These are phyloP conservation scores for Chaenodraco wilsoni DNA, from an alignment of 2,797 vertebrate species.

Conservation along the genomic window DNA sequence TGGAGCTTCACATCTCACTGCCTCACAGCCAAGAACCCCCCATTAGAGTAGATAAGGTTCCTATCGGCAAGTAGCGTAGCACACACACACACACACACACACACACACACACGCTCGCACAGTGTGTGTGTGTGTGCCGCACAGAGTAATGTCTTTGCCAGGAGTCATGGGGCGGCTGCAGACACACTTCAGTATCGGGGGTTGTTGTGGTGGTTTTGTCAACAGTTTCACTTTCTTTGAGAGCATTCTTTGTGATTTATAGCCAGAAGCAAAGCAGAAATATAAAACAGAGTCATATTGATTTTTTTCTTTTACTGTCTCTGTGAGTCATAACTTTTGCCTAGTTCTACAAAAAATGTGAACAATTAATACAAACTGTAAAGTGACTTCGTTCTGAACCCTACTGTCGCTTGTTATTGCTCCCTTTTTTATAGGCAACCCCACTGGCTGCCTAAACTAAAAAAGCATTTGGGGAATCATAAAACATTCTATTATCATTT, in stretches of 20 bases:
- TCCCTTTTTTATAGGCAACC: conserved; percentile 56
- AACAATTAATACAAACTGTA: conserved; percentile 71
- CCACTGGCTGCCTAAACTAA: conserved; percentile 61
- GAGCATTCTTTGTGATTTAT: conserved; percentile 64
- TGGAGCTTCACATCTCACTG: conserved; percentile 81
- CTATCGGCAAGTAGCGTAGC: conserved; percentile 50
- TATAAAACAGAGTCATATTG: conserved; percentile 63
- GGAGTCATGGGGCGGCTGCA: conserved; percentile 71
- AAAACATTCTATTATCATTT: conserved; percentile 66
- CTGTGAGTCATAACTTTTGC: conserved; percentile 70
- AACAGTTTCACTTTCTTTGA: conserved; percentile 71
- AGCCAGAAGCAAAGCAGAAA: conserved; percentile 70
- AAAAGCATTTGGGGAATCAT: conserved; percentile 69
- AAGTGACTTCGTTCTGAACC: conserved; percentile 74
- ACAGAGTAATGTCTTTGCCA: conserved; percentile 64
- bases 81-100: conserved; percentile 58
- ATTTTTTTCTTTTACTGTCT: conserved; percentile 63
- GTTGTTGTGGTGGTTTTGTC: conserved; percentile 68
- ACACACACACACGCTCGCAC: conserved; percentile 55
- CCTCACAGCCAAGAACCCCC: conserved; percentile 67
- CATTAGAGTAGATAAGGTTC: conserved; percentile 73
- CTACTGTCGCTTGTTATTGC: conserved; percentile 62
- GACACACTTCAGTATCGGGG: conserved; percentile 61
- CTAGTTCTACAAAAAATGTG: conserved; percentile 53
- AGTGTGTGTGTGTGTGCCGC: conserved; percentile 37